phyloP scores from a whole-genome alignment of 2,797 vertebrate species.

The Melanotaenia maccullochi region DNA sequence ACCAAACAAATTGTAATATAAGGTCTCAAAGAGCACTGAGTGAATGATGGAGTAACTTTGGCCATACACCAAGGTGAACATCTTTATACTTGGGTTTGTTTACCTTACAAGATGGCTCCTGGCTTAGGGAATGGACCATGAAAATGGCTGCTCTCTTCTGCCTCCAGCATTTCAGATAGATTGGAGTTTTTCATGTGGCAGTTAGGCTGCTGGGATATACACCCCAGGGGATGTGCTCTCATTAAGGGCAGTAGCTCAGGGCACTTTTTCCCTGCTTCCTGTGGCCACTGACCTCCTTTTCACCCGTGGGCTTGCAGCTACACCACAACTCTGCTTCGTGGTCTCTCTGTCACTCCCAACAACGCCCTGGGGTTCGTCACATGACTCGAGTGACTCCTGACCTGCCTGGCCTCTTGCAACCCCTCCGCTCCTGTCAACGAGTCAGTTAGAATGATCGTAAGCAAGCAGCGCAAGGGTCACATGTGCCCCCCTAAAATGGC shows the following conservation, averaged over 20 bases:
- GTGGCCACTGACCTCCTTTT: conserved; percentile 95
- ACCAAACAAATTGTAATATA: conserved; percentile 33
- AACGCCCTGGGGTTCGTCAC: conserved; percentile 78
- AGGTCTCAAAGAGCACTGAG: conserved; percentile 13
- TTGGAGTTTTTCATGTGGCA: conserved; percentile 80
- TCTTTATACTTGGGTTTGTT: conserved; percentile 75
- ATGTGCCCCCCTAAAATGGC: conserved; percentile 72
- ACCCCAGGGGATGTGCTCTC: conserved; percentile 90
- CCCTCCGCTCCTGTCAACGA: conserved; percentile 70
- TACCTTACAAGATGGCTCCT: conserved; percentile 81
- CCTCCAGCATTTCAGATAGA: conserved; percentile 77
- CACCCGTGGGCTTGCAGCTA: conserved; percentile 86
- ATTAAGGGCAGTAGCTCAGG: conserved; percentile 82
- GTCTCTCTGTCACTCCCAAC: conserved; percentile 79
- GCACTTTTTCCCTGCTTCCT: conserved; percentile 87
- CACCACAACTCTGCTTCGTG: conserved; percentile 67
- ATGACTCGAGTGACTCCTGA: conserved; percentile 87
- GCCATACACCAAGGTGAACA: conserved; percentile 56
- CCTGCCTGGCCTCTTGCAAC: conserved; percentile 81
- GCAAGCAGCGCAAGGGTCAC: conserved; percentile 60
- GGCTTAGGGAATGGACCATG: conserved; percentile 77
- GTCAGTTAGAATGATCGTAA: conserved; percentile 61
- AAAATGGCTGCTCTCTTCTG: conserved; percentile 78
- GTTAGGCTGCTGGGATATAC: conserved; percentile 77
- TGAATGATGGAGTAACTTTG: conserved; percentile 40